Base-by-base conservation (phyloP, 2,888 invertebrate genomes). In the Clistopyga incitator region DNA sequence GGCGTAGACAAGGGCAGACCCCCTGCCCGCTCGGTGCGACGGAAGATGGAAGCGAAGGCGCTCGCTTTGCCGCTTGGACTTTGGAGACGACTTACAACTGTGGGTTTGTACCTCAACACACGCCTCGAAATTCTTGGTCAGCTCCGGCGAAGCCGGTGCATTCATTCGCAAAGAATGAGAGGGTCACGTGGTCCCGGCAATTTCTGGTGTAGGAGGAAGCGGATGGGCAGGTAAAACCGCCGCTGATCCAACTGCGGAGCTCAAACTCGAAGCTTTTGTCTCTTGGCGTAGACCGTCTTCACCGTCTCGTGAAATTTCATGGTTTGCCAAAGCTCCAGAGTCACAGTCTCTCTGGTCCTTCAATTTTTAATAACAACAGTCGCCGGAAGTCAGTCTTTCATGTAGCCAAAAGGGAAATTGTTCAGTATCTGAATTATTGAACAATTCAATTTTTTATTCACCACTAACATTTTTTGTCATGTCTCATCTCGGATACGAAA, bases 101-200 rank as follows among this genome's bases (percentile, higher is more conserved):
- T 25, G 1, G 25, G 25, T 15, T 56, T 3, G 11, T 25, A 4
- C 25, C 25, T 23, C 54, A 8, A 20, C 54, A 50, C 50, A 29
- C 25, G 18, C 50, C n/a, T 13, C 11, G 25, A 52, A 29, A 50
- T 50, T 50, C 18, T 50, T 29, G 25, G 50, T 25, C 18, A 68
- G 50, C 45, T 65, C 64, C 54, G 64, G 65, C 20, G 52, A 11
- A 25, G 4, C 29, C n/a, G 10, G 65, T 11, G 20, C 77, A 81
- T 77, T 77, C 77, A 54, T 81, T 52, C 42, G 71, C 61, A 25
- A 47, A 42, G 72, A 54, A 64, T 15, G 11, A 54, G 52, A 54
- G 20, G 11, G 23, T 20, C 20, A 20, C 52, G 20, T 20, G 52
- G 11, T 20, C 10, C 1, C 20, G 34, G 50, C 15, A 23, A 68